Conservation (phyloP, 2,888 invertebrate species). For the Drosophila nigritarsus region DNA sequence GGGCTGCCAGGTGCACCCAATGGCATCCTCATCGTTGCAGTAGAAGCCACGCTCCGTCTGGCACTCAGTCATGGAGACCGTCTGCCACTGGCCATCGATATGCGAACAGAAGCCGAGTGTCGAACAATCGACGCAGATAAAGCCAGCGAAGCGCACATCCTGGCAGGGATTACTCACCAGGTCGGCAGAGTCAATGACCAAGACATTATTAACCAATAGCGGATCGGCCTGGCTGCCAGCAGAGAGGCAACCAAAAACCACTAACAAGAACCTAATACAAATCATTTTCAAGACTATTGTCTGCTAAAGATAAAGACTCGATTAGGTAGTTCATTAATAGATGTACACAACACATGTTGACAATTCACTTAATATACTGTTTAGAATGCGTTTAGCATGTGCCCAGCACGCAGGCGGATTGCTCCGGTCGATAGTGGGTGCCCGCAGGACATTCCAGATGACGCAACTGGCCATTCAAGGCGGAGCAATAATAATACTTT, state of each 20-base stretch:
- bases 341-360: conserved; percentile 15
- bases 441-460: conserved; percentile 80
- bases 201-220: conserved; percentile 4
- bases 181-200: conserved; percentile 41
- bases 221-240: conserved; percentile 2
- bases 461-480: conserved; percentile 66
- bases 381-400: conserved; percentile 53
- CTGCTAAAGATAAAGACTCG: conserved; percentile 44
- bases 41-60: conserved; percentile 61
- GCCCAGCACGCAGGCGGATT: conserved; percentile 79
- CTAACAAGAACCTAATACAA: conserved; percentile 21
- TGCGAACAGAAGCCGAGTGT: conserved; percentile 70
- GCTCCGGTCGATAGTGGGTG: conserved; percentile 73
- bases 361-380: conserved; percentile 23
- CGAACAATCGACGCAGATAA: conserved; percentile 72
- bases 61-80: conserved; percentile 61
- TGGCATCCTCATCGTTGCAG: conserved; percentile 68
- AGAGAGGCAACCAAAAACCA: conserved; percentile 17
- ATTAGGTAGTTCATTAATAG: conserved; percentile 22
- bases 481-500: conserved; percentile 83
- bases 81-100: conserved; percentile 60
- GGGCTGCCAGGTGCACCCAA: conserved; percentile 70
- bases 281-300: conserved; percentile 55
- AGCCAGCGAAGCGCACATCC: conserved; percentile 65
- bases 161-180: conserved; percentile 69